Base-by-base conservation (phyloP, 2,113 vertebrate genomes). In the Lepidothrix coronata region DNA sequence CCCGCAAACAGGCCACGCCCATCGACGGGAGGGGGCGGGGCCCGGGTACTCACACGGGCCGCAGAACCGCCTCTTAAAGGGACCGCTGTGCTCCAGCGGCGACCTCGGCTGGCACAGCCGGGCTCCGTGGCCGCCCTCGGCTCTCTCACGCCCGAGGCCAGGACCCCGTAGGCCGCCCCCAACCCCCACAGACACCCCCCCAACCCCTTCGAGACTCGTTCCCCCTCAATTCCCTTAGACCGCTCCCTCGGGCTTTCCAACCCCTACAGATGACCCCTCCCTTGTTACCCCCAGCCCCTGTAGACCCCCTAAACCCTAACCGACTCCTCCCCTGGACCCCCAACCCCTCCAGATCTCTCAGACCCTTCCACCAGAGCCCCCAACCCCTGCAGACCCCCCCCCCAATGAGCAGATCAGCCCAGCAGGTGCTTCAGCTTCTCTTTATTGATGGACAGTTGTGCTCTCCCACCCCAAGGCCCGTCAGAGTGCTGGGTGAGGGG, bases 371-470 rank as follows among this genome's bases (percentile, higher is more conserved):
- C 12, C 30, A 28, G 20, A 41, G 4, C 15, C 16, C 16, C 15
- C n/a, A 27, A 2, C 3, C 48, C 25, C 24, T 5, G 2, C n/a
- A 63, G 16, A 11, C 8, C n/a, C 5, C 23, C 23, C 4, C 33
- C 7, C 5, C 19, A 39, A 12, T 16, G 39, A 75, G 24, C 70
- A 67, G 70, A 48, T 25, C 39, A 83, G 55, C 7, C 39, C 9
- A 12, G 87, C 87, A 83, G 78, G 78, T 96, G 95, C 89, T 97
- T 96, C 90, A 97, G 95, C 96, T 96, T 95, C 66, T 95, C 82
- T 97, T 97, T 97, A 97, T 95, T 97, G 95, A 93, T 85, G 86
- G 76, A 93, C 25, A 91, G 66, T 91, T 87, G 93, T 95, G 91
- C 90, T 95, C 92, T 67, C 62, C 58, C 75, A 21, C 61, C 91